A percentile compares a stretch with the other conserved stretches of the same genome.
phyloP scores from a whole-genome alignment of 2,797 vertebrate species.

The Melanotaenia nigrans region DNA sequence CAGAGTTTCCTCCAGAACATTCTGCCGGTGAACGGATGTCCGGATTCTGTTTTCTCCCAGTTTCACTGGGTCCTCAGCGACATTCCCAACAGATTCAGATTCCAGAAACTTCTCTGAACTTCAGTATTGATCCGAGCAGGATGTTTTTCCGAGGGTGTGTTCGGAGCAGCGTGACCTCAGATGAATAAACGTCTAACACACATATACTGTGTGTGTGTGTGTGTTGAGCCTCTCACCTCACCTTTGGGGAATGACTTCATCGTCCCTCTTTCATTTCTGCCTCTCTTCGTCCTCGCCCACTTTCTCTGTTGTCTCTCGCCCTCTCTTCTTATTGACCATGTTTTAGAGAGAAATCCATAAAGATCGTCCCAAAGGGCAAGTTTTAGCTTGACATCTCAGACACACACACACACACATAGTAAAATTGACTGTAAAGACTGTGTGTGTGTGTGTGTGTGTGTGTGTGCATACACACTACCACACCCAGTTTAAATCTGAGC shows the following conservation, averaged over 20 bases:
- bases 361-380: slow-evolving; percentile 55
- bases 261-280: slow-evolving; percentile 18
- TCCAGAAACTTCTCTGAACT: too few species aligned
- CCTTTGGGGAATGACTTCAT: slow-evolving; percentile 73
- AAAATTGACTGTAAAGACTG: too few species aligned
- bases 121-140: not conserved
- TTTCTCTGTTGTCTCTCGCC: not conserved
- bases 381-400: slow-evolving; percentile 35
- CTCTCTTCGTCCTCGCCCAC: not conserved
- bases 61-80: too few species aligned
- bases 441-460: too few species aligned
- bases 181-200: too few species aligned
- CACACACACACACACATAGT: slow-evolving; percentile 11
- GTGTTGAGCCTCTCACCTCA: slow-evolving; percentile 32
- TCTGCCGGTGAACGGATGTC: too few species aligned
- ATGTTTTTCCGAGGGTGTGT: not conserved
- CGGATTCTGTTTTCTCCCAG: too few species aligned
- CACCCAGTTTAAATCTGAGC: too few species aligned
- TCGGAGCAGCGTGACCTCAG: too few species aligned
- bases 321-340: slow-evolving; percentile 44
- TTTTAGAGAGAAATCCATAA: slow-evolving; percentile 68
- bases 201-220: not conserved
- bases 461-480: too few species aligned
- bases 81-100: too few species aligned
- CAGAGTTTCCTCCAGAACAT: too few species aligned